A percentile compares a stretch with the other conserved stretches of the same genome.
phyloP scores from a whole-genome alignment of 2,888 invertebrate species.

The Meteorus cinctellus region DNA sequence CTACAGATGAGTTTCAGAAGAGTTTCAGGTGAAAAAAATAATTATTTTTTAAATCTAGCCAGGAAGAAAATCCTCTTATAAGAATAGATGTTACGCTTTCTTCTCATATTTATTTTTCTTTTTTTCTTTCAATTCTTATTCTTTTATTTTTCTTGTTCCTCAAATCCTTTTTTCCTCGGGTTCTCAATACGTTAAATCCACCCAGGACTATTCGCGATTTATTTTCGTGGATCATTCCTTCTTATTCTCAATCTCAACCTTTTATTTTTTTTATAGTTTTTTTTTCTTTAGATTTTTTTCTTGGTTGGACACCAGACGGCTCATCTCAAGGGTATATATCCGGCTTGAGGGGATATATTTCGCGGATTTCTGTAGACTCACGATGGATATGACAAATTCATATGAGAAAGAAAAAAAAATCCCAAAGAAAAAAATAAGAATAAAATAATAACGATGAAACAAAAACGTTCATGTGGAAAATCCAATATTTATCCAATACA shows the following conservation, averaged over 20 bases:
- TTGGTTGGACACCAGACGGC: slow-evolving; percentile 8
- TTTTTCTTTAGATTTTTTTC: background rate
- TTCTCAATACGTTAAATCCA: slow-evolving; percentile 39
- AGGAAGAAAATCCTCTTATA: slow-evolving; percentile 21
- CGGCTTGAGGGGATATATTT: background rate
- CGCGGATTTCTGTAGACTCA: background rate
- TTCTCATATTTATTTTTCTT: background rate
- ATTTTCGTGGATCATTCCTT: slow-evolving; percentile 39
- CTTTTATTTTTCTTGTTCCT: slow-evolving; percentile 23
- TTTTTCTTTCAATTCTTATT: slow-evolving; percentile 13
- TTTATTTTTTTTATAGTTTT: slow-evolving; percentile 15
- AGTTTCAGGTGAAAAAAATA: slow-evolving; percentile 23
- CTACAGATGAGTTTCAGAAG: slow-evolving; percentile 5
- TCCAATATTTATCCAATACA: slow-evolving; percentile 15
- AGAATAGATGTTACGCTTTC: slow-evolving; percentile 2
- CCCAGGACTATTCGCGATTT: slow-evolving; percentile 37
- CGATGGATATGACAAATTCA: slow-evolving; percentile 21
- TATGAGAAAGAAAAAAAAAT: background rate
- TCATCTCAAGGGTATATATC: background rate
- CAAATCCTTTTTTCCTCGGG: slow-evolving; percentile 31
- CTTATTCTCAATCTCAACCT: slow-evolving; percentile 11
- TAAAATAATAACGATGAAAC: background rate
- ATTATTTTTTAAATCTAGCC: slow-evolving; percentile 35
- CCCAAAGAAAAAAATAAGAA: background rate
- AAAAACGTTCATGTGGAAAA: slow-evolving; percentile 3